Evolutionary conservation across 2,888 invertebrate species (phyloP), one percentile per base, ranked within the genome.

Genomic region (Copidosoma aretas): DNA sequence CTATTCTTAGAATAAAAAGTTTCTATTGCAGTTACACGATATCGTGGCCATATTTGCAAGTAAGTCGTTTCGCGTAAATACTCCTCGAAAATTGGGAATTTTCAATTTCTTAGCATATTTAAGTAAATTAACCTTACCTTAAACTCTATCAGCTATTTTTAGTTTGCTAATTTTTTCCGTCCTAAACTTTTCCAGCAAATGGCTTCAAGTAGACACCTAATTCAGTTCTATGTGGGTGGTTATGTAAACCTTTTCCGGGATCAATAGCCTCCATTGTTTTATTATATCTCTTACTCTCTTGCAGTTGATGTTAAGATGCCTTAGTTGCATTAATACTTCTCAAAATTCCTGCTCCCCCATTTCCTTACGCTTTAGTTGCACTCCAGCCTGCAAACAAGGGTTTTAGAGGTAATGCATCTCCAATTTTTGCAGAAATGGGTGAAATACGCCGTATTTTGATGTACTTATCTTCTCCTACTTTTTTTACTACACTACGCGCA

Each of bases 251-350:
- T 49, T 75, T 78, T 2, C 73, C 76, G 15, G 77, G 17, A 21
- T 75, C 73, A n/a, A 77, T 73, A 4, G 65, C 71, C 70, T 78
- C 75, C 75, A 78, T 78, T 15, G 70, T 71, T 67, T 71, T 60
- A 68, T 79, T 78, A 68, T 79, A 78, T 25, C 77, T 67, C 70
- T 75, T 58, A 12, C 63, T 63, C 64, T 80, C 78, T 8, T 71
- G 61, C 24, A 78, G 68, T 57, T 71, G 61, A 24, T 68, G 57
- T 60, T 75, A 67, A 8, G 75, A 75, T 21, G 67, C 64, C 19
- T 73, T 75, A 14, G 75, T 52, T 39, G 64, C 60, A 61, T 58
- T 71, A 10, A 67, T 41, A 5, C 49, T 62, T 54, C 64, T 61
- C 15, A 17, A 51, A 19, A 63, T 58, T 56, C 61, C 61, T 21